Conservation (phyloP, 2,888 invertebrate species). For the Chaitophorus viminalis region DNA sequence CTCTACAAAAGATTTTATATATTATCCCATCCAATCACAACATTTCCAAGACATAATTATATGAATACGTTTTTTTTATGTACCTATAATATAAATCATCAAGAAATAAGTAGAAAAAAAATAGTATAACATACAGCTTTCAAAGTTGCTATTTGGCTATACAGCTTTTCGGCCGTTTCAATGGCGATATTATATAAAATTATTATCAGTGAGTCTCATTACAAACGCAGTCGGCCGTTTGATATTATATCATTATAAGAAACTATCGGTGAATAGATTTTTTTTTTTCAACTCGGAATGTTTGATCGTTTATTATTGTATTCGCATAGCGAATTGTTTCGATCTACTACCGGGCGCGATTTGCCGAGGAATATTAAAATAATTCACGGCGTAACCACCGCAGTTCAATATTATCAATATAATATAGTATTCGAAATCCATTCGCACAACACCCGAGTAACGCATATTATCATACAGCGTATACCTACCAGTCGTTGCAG, state of each 20-base stretch:
- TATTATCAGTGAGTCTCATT: not conserved
- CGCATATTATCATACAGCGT: too few relatives aligned
- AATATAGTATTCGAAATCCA: too few relatives aligned
- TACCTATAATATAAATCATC: too few relatives aligned
- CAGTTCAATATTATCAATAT: too few relatives aligned
- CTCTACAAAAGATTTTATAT: not conserved
- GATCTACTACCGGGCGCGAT: too few relatives aligned
- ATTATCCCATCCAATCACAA: not conserved
- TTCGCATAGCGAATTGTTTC: too few relatives aligned
- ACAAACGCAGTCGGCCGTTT: constrained; percentile 15
- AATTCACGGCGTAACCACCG: too few relatives aligned
- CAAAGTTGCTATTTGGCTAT: constrained; percentile 27
- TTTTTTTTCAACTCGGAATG: too few relatives aligned
- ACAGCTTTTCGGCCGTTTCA: not conserved
- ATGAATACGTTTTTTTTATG: not conserved
- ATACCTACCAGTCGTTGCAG: too few relatives aligned
- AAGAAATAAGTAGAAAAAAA: not conserved
- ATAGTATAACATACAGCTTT: not conserved
- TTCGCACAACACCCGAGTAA: too few relatives aligned
- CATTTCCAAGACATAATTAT: not conserved
- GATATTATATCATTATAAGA: constrained; percentile 2
- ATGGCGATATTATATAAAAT: not conserved
- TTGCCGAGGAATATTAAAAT: too few relatives aligned
- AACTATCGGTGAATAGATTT: not conserved
- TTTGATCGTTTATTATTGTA: too few relatives aligned